Conservation (phyloP, 2,113 vertebrate species). For the Peromyscus californicus region DNA sequence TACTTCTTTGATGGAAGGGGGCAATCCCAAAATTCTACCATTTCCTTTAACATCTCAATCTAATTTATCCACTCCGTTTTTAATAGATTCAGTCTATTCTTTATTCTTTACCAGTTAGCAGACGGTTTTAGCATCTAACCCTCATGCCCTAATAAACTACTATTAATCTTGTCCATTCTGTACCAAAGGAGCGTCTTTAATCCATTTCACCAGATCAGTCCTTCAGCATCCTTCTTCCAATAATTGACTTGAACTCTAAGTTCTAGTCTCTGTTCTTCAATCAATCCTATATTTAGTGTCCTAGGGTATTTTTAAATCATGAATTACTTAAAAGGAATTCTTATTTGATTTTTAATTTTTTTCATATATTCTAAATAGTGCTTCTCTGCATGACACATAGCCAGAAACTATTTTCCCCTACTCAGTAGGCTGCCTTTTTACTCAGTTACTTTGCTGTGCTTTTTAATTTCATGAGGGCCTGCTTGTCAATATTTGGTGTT, state of each 20-base stretch:
- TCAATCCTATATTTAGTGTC: not conserved
- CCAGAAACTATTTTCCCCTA: not conserved
- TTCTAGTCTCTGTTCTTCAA: not conserved
- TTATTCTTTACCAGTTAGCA: conserved; percentile 13
- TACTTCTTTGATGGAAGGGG: not conserved
- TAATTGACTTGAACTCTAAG: not conserved
- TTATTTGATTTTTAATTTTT: not conserved
- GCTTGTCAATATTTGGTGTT: not conserved
- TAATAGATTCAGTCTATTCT: not conserved
- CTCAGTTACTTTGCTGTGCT: not conserved
- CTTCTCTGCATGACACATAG: not conserved
- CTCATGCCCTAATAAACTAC: not conserved
- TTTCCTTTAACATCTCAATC: not conserved
- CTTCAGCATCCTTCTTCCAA: not conserved
- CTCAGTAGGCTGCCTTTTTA: too few species aligned
- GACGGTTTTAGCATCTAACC: not conserved
- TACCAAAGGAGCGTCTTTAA: not conserved
- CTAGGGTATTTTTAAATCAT: not conserved
- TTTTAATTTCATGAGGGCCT: not conserved
- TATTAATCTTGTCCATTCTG: not conserved
- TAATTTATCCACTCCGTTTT: not conserved
- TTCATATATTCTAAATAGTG: not conserved
- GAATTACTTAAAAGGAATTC: not conserved
- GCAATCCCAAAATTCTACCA: not conserved
- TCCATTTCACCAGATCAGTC: not conserved